Conservation (phyloP, 2,888 invertebrate species). For the Autographa pulchrina region DNA sequence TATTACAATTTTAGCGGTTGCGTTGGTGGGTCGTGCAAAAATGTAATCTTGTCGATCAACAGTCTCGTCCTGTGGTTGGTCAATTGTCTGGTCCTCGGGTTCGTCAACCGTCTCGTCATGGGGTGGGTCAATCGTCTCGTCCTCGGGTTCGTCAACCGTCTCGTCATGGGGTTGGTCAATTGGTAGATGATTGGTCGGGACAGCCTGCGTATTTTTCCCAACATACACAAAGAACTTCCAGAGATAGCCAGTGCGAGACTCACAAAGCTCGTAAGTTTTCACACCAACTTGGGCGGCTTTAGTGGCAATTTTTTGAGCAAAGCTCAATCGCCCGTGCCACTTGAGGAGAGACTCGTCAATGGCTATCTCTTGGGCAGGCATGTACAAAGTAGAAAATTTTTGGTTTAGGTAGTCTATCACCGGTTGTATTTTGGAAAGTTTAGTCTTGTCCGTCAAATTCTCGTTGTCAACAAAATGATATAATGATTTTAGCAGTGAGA, state of each 20-base stretch:
- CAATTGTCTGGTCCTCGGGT: too few relatives aligned
- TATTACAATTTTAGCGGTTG: conserved; percentile 51
- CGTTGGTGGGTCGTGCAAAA: conserved; percentile 3
- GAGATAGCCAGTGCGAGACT: conserved; percentile 21
- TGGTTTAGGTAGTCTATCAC: too few relatives aligned
- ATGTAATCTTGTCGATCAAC: background rate
- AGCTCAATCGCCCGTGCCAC: conserved; percentile 29
- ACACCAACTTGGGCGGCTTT: conserved; percentile 34
- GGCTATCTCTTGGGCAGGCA: too few relatives aligned
- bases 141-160: too few relatives aligned
- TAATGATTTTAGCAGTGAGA: too few relatives aligned
- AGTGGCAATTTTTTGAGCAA: conserved; percentile 51
- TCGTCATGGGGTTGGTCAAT: background rate
- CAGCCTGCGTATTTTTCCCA: conserved; percentile 7
- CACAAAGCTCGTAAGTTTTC: conserved; percentile 23
- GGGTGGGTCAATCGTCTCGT: too few relatives aligned
- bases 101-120: too few relatives aligned
- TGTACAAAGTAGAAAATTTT: too few relatives aligned
- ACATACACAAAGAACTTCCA: conserved; percentile 22
- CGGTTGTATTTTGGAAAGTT: too few relatives aligned
- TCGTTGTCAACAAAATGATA: too few relatives aligned
- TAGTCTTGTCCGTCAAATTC: too few relatives aligned
- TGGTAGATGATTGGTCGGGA: background rate
- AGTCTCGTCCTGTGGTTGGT: background rate
- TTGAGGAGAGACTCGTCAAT: too few relatives aligned